Evolutionary conservation across 2,797 vertebrate species (phyloP).

Genomic region (Gallinago nigripennis): DNA sequence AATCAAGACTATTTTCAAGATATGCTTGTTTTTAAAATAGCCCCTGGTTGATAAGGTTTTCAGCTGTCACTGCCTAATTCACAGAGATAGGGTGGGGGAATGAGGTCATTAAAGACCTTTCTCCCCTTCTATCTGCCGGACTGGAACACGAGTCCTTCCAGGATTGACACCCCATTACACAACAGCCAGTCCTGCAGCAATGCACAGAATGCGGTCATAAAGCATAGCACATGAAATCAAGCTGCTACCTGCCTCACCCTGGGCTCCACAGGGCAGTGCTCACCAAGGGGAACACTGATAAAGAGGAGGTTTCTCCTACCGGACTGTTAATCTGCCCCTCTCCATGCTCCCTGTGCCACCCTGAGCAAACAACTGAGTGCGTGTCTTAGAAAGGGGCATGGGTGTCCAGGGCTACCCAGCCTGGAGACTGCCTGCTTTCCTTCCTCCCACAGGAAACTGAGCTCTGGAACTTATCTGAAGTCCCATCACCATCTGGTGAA

Average conservation of each 20-base stretch:
- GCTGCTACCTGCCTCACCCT: background rate
- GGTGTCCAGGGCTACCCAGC: background rate
- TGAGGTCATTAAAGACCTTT: no score
- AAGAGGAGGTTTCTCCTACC: background rate
- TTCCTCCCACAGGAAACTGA: background rate
- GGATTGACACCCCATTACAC: background rate
- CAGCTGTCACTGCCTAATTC: constrained; percentile 1
- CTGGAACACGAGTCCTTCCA: background rate
- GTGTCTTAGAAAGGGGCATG: background rate
- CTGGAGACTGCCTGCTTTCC: background rate
- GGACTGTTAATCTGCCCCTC: background rate
- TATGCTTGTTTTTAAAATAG: constrained; percentile 44
- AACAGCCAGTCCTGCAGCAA: background rate
- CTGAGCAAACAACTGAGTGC: background rate
- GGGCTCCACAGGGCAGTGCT: background rate
- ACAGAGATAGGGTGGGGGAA: background rate
- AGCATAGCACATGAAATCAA: background rate
- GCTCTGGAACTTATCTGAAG: background rate
- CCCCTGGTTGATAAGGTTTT: background rate
- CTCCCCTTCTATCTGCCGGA: background rate
- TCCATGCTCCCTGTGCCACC: background rate
- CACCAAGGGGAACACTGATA: accelerated
- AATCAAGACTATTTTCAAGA: background rate
- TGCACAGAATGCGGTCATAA: accelerated
- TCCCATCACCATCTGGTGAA: background rate